These are phyloP conservation scores for Acleris laterana DNA, from an alignment of 2,888 invertebrate species.

Conservation along the genomic window DNA sequence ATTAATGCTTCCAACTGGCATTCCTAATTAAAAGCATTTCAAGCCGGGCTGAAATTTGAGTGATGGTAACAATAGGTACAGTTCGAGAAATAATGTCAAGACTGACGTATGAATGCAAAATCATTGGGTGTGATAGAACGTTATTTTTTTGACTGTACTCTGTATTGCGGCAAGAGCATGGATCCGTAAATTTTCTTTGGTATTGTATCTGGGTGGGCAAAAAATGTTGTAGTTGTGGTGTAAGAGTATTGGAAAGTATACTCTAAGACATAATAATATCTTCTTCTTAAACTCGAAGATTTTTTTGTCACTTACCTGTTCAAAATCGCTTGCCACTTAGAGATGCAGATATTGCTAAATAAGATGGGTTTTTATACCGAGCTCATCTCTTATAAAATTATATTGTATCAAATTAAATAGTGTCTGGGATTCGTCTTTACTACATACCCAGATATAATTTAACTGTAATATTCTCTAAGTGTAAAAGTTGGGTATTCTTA, in stretches of 20 bases:
- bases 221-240: neutral
- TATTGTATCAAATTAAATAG: too few relatives aligned
- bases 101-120: constrained; percentile 31
- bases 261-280: too few relatives aligned
- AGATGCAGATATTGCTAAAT: too few relatives aligned
- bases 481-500: neutral
- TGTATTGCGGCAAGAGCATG: constrained; percentile 3
- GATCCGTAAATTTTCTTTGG: neutral
- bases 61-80: constrained; percentile 18
- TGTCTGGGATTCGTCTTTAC: too few relatives aligned
- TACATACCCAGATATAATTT: too few relatives aligned
- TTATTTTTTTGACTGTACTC: constrained; percentile 36
- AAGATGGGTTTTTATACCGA: too few relatives aligned
- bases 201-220: constrained; percentile 18
- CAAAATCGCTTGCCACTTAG: too few relatives aligned
- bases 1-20: constrained; percentile 54
- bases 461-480: too few relatives aligned
- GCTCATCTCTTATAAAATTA: too few relatives aligned
- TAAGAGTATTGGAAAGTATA: too few relatives aligned
- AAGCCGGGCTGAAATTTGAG: constrained; percentile 50
- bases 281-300: too few relatives aligned
- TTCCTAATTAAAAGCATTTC: constrained; percentile 63
- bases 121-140: constrained; percentile 18
- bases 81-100: constrained; percentile 34
- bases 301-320: too few relatives aligned